Evolutionary conservation across 1,140 invertebrate genomes (phyloP), one percentile per base, ranked within the genome.

Genomic region (Aphelenchoides fujianensis): DNA sequence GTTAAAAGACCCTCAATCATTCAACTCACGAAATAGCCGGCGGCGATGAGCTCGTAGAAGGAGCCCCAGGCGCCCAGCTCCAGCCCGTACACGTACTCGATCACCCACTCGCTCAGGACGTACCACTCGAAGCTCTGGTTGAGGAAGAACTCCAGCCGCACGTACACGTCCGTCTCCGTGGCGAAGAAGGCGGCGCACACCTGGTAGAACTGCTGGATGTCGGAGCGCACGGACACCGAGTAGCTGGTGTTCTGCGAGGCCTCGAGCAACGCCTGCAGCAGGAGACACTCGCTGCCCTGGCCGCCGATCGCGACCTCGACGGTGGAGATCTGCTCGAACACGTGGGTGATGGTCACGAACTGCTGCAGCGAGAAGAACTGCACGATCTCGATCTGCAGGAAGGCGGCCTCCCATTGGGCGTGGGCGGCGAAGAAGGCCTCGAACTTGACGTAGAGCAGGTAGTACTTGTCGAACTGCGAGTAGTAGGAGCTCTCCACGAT

Each of bases 191-290:
- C 55, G 19, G 12, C 7, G 5, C 5, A 59, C 27, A 19, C 19
- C 5, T 59, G 5, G 66, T 68, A 27, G 64, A 68, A 32, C 66
- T 64, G 7, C 30, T 68, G 31, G 66, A 68, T 7, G 16, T 69
- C 3, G 9, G 7, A 7, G 55, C 66, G 66, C 5, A 70, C 64
- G 12, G 64, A 70, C n/a, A 68, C 9, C 3, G 3, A 7, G 66
- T 69, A 68, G n/a, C 7, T 12, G 5, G 62, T 69, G 66, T 68
- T 68, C 3, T 3, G 3, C 27, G 62, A 68, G n/a, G 55, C 64
- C 3, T 3, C 63, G 3, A 5, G n/a, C 7, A 68, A 31, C 57
- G 28, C 62, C 35, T 68, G 3, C 3, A 68, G 7, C 7, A 68
- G 66, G 5, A 70, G 55, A 30, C 66, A 68, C 5, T 69, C 7